Base-by-base conservation (phyloP, 2,797 vertebrate species). In the Denticeps clupeoides region DNA sequence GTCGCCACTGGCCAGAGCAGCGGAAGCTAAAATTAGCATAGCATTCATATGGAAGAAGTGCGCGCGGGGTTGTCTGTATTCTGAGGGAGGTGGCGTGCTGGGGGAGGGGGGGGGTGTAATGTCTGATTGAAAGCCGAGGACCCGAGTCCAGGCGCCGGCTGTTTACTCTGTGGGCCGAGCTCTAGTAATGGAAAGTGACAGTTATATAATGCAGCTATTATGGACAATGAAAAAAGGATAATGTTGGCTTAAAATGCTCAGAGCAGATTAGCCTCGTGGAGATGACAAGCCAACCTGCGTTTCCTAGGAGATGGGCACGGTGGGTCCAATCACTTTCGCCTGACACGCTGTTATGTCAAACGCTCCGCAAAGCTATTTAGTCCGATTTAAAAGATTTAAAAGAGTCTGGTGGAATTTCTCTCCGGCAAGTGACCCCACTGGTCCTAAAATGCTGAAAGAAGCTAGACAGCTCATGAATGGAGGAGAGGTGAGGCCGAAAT, bases 181-280 rank as follows among this genome's bases (percentile, higher is more conserved):
- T 24, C 38, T 27, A 13, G 19, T 59, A 65, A 70, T 58, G 25
- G 47, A 54, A 65, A 59, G 41, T 59, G 65, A 65, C 60, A 65
- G 43, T 53, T 62, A 55, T 63, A 48, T 62, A 63, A 70, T 58
- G 43, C 45, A 45, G 37, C 49, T 41, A 60, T 65, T 65, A 63
- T 42, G 18, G 53, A 51, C 45, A 59, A 55, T 37, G 19, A 48
- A 40, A 38, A 38, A 4, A 47, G 4, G 31, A 53, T 49, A 27
- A 49, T 43, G 46, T 55, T 56, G 44, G 29, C 50, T 50, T 50
- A 28, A 56, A 56, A 56, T 40, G 46, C 52, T 53, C 32, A 44
- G 43, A 53, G 8, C 28, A 33, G 51, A 61, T 65, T 53, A 53
- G 54, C 25, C 16, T 18, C 43, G 23, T 35, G 19, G 43, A 25